phyloP scores from a whole-genome alignment of 2,797 vertebrate species.

The Sciurus carolinensis region DNA sequence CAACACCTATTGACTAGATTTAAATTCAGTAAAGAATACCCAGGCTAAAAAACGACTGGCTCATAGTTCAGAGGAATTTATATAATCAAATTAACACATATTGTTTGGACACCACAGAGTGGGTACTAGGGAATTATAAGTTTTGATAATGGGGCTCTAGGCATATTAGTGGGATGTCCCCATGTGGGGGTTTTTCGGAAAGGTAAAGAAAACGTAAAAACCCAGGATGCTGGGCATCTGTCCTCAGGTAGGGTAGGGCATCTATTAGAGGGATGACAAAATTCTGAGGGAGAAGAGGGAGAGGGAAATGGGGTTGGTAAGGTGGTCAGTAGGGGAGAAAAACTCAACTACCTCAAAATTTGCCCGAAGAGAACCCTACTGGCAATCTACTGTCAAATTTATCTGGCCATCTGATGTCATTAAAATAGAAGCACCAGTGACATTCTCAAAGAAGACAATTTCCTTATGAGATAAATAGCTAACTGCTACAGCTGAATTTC shows the following conservation, averaged over 20 bases:
- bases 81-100: neutral
- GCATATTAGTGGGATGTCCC: neutral
- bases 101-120: neutral
- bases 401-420: neutral
- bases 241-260: neutral
- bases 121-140: neutral
- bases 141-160: neutral
- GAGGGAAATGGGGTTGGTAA: neutral
- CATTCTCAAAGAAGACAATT: neutral
- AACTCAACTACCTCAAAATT: neutral
- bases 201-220: neutral
- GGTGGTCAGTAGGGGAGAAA: too few relatives aligned
- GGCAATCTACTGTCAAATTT: neutral
- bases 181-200: fast-evolving
- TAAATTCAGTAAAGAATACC: neutral
- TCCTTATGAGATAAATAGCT: slow-evolving; percentile 49
- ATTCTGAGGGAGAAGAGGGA: neutral
- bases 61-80: neutral
- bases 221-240: neutral
- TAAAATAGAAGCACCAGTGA: neutral
- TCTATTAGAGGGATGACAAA: neutral
- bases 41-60: neutral
- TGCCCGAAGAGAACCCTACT: neutral
- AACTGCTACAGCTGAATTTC: slow-evolving; percentile 71
- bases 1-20: neutral